Percentiles rank a stretch among this genome's conserved stretches.
Conservation (phyloP, 2,113 vertebrate genomes). For the Sciurus niger region DNA sequence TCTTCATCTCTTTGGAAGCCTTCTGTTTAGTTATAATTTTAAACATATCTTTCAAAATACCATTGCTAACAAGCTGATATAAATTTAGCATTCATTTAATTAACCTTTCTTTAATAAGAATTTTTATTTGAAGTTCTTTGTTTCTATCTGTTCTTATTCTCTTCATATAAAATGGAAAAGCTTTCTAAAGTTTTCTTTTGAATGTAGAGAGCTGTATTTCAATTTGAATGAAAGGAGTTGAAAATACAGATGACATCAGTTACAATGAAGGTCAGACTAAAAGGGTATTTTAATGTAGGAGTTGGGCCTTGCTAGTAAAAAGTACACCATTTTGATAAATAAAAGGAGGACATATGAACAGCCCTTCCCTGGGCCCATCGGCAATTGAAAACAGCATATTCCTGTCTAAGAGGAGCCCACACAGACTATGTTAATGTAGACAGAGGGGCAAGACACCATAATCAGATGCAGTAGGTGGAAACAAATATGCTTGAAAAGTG, state of each 20-base stretch:
- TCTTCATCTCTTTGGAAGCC: slow-evolving; percentile 37
- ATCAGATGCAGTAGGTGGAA: slow-evolving; percentile 44
- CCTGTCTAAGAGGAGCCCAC: not conserved
- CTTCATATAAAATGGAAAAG: not conserved
- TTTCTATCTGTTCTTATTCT: slow-evolving; percentile 3
- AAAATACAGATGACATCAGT: slow-evolving; percentile 24
- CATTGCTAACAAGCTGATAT: slow-evolving; percentile 31
- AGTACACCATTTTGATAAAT: not conserved
- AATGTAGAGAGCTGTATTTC: not conserved
- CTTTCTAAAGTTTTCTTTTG: not conserved
- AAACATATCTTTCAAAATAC: slow-evolving; percentile 63
- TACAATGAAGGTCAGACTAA: not conserved
- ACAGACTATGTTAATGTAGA: slow-evolving; percentile 57
- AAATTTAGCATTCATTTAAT: slow-evolving; percentile 60
- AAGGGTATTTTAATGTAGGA: not conserved
- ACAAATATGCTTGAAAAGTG: slow-evolving; percentile 71
- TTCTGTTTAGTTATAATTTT: slow-evolving; percentile 66
- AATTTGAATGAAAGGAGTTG: not conserved
- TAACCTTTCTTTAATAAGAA: slow-evolving; percentile 7
- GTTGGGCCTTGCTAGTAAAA: not conserved
- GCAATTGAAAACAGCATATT: slow-evolving; percentile 12
- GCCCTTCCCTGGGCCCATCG: not conserved
- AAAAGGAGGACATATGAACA: not conserved
- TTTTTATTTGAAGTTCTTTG: not conserved
- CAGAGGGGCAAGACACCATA: not conserved